phyloP scores from a whole-genome alignment of 2,113 vertebrate genomes.

The Eudorcas thomsonii region DNA sequence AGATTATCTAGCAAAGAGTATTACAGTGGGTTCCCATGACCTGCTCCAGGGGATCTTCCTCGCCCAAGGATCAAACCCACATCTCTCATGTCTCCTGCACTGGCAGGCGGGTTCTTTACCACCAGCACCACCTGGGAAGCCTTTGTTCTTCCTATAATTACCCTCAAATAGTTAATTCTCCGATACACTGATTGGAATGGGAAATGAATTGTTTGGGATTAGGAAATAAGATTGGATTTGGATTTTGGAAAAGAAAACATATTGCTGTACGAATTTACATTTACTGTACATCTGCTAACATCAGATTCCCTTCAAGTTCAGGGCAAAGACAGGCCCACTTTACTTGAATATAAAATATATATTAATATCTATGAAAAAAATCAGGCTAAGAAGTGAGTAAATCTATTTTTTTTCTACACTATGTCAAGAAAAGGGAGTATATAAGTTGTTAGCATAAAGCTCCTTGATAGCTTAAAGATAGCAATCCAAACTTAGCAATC shows the following conservation, averaged over 20 bases:
- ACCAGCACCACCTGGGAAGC: not conserved
- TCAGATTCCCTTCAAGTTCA: conserved; percentile 23
- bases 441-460: not conserved
- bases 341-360: conserved; percentile 15
- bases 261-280: not conserved
- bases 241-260: not conserved
- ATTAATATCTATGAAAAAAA: not conserved
- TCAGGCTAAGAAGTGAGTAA: not conserved
- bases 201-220: not conserved
- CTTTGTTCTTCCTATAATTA: not conserved
- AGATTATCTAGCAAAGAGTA: not conserved
- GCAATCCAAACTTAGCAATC: not conserved
- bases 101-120: not conserved
- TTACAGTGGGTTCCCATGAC: not conserved
- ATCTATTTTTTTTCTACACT: not conserved
- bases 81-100: not conserved
- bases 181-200: not conserved
- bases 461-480: not conserved
- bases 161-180: not conserved
- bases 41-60: not conserved
- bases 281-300: not conserved
- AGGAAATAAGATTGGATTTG: not conserved
- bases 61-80: not conserved
- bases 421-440: not conserved
- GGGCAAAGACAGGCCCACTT: not conserved